Conservation (phyloP, 2,888 invertebrate genomes). For the Clostera curtula region DNA sequence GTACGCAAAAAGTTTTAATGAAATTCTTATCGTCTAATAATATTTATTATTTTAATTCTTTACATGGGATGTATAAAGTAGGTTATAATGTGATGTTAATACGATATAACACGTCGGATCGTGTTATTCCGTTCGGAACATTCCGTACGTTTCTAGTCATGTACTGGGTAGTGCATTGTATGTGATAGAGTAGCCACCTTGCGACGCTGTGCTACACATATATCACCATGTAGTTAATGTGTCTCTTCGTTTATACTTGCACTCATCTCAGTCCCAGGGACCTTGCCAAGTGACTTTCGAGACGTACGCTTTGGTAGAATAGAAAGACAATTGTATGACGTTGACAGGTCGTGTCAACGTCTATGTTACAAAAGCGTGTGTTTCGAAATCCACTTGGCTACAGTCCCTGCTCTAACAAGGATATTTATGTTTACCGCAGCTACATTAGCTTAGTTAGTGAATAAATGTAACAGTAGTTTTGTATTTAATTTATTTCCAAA, state of each 20-base stretch:
- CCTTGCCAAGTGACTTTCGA: too few species aligned
- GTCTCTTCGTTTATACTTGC: slow-evolving; percentile 25
- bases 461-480: slow-evolving; percentile 61
- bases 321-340: too few species aligned
- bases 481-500: too few species aligned
- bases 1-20: slow-evolving; percentile 27
- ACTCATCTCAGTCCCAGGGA: too few species aligned
- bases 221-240: slow-evolving; percentile 44
- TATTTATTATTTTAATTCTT: slow-evolving; percentile 24
- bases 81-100: slow-evolving; percentile 46
- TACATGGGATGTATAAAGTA: slow-evolving; percentile 69
- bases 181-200: slow-evolving; percentile 51
- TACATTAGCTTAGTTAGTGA: slow-evolving; percentile 53
- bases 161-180: slow-evolving; percentile 44
- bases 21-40: slow-evolving; percentile 27
- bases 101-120: slow-evolving; percentile 19
- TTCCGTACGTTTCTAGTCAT: slow-evolving; percentile 59
- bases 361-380: too few species aligned
- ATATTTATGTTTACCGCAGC: slow-evolving; percentile 34
- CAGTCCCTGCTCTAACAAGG: slow-evolving; percentile 30
- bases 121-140: slow-evolving; percentile 39
- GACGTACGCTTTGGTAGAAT: too few species aligned
- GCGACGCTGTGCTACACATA: slow-evolving; percentile 43
- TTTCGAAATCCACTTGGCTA: too few species aligned
- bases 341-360: too few species aligned